A percentile compares a stretch with the other conserved stretches of the same genome.
Evolutionary conservation across 92 coral and sea anemone genomes (phyloP).

Genomic region (Diadumene lineata): DNA sequence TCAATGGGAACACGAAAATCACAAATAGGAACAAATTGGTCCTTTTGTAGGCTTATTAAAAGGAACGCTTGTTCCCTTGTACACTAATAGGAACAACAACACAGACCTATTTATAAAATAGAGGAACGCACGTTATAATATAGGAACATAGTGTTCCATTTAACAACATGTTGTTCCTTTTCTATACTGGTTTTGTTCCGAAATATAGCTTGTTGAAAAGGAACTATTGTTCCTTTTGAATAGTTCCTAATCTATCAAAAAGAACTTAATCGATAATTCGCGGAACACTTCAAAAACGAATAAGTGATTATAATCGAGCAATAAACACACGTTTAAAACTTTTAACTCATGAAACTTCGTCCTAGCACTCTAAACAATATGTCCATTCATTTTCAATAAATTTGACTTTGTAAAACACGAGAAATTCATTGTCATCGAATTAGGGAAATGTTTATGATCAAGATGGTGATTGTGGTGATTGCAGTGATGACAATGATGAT

Average conservation of each 20-base stretch:
- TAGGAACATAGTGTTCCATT: not conserved
- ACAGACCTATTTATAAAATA: not conserved
- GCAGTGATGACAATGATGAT: not conserved
- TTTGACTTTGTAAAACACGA: not conserved
- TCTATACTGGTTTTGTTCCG: not conserved
- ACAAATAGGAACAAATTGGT: not conserved
- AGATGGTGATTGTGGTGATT: not conserved
- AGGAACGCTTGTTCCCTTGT: not conserved
- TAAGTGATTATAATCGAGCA: not conserved
- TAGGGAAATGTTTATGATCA: not conserved
- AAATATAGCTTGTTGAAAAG: not conserved
- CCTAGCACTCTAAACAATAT: not conserved
- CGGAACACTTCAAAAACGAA: conserved; percentile 1
- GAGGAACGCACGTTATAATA: not conserved
- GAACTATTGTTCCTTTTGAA: not conserved
- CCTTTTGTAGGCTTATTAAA: not conserved
- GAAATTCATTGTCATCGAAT: not conserved
- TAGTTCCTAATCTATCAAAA: not conserved
- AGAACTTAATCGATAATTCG: not conserved
- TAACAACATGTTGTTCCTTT: not conserved
- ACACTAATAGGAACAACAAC: not conserved
- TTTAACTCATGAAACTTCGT: not conserved
- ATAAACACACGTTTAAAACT: not conserved
- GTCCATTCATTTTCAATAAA: not conserved
- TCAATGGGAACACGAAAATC: not conserved